Evolutionary conservation across 2,888 invertebrate species (phyloP).

Genomic region (Pristionchus japonicus): DNA sequence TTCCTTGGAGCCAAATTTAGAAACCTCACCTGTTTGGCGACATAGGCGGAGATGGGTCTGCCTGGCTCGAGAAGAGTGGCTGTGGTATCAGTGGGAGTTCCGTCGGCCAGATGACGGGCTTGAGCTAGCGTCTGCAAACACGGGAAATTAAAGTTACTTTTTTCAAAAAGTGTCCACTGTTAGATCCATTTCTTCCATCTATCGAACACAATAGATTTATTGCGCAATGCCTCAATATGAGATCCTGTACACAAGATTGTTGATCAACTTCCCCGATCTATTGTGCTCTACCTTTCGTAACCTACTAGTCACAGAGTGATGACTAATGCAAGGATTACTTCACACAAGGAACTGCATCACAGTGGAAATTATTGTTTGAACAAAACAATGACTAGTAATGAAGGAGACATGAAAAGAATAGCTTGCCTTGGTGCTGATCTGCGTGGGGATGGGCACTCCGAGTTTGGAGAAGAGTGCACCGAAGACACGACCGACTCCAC

Average conservation of each 20-base stretch:
- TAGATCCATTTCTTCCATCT: background rate
- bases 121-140: constrained; percentile 63
- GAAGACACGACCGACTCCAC: constrained; percentile 75
- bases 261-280: background rate
- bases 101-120: constrained; percentile 68
- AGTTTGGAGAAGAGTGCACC: constrained; percentile 75
- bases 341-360: background rate
- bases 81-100: constrained; percentile 53
- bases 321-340: background rate
- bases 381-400: background rate
- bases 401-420: background rate
- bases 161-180: background rate
- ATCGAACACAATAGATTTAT: background rate
- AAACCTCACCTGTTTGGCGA: constrained; percentile 71
- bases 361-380: no score
- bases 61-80: constrained; percentile 65
- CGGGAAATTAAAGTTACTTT: background rate
- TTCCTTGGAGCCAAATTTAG: no score
- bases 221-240: background rate
- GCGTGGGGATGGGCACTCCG: constrained; percentile 75
- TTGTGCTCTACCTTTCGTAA: background rate
- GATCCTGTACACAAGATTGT: no score
- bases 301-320: background rate
- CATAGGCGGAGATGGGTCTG: constrained; percentile 58
- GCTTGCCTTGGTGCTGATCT: constrained; percentile 71